A percentile compares a stretch with the other conserved stretches of the same genome.
These are phyloP conservation scores for Siniperca knerii DNA, from an alignment of 2,113 vertebrate species.

Conservation along the genomic window DNA sequence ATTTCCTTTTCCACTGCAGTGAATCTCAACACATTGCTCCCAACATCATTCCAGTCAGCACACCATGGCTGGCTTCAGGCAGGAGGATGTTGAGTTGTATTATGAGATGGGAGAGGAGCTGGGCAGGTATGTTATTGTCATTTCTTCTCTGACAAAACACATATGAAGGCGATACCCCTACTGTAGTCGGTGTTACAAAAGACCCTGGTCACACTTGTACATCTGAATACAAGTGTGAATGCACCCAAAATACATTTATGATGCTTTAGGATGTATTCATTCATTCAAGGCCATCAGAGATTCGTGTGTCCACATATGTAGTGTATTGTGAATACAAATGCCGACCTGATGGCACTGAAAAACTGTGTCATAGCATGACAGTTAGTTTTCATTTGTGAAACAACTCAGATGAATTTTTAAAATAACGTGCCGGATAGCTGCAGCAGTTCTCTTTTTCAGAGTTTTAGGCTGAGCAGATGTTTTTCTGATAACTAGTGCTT, in stretches of 20 bases:
- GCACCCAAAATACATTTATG: neutral
- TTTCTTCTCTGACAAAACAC: neutral
- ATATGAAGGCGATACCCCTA: neutral
- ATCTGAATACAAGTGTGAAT: neutral
- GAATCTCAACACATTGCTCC: conserved; percentile 20
- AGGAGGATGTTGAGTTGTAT: conserved; percentile 85
- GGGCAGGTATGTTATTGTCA: conserved; percentile 77
- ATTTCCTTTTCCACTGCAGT: conserved; percentile 30
- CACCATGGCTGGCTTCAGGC: conserved; percentile 86
- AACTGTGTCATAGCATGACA: neutral
- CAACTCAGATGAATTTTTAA: neutral
- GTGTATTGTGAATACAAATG: neutral
- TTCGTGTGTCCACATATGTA: neutral
- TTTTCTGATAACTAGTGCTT: neutral
- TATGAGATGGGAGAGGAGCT: conserved; percentile 88
- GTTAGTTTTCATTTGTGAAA: neutral
- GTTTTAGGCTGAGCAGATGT: neutral
- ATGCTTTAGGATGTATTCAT: neutral
- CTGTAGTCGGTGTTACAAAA: neutral
- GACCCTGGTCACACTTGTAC: neutral
- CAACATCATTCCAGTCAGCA: conserved; percentile 48
- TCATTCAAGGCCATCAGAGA: neutral
- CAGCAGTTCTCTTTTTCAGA: neutral
- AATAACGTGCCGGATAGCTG: neutral
- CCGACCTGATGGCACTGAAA: neutral